These are phyloP conservation scores for Trichogramma pretiosum DNA, from an alignment of 1,140 invertebrate genomes.

Conservation along the genomic window DNA sequence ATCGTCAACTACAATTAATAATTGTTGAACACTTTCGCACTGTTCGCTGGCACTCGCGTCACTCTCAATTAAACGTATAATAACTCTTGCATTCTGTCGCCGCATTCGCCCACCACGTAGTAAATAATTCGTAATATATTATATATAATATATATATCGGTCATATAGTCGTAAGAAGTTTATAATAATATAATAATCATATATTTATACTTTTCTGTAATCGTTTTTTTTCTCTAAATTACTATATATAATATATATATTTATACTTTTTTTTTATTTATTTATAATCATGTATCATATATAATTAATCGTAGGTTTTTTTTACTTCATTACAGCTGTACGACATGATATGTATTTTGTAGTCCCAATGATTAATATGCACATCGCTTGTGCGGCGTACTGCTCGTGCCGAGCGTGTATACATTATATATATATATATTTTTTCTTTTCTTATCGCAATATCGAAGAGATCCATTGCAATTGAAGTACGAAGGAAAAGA, in stretches of 20 bases:
- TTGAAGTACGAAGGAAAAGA: too few species aligned
- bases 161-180: slow-evolving; percentile 19
- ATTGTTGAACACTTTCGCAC: not conserved
- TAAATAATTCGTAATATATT: slow-evolving; percentile 23
- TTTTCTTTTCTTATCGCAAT: too few species aligned
- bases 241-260: too few species aligned
- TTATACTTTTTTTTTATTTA: too few species aligned
- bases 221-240: too few species aligned
- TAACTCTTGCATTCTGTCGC: not conserved
- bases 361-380: slow-evolving; percentile 49
- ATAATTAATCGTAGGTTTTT: slow-evolving; percentile 19
- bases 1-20: not conserved
- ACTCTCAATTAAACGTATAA: not conserved
- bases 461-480: too few species aligned
- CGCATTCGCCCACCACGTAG: slow-evolving; percentile 10
- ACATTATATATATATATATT: too few species aligned
- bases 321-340: slow-evolving; percentile 25
- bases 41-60: not conserved
- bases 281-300: slow-evolving; percentile 17
- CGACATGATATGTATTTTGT: slow-evolving; percentile 48
- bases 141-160: slow-evolving; percentile 25
- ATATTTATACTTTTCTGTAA: too few species aligned
- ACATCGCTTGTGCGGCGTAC: slow-evolving; percentile 37
- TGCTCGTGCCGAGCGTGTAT: slow-evolving; percentile 7
- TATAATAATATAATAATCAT: slow-evolving; percentile 22